Base-by-base conservation (phyloP, 2,888 invertebrate species). In the Meiosimyza decipiens region DNA sequence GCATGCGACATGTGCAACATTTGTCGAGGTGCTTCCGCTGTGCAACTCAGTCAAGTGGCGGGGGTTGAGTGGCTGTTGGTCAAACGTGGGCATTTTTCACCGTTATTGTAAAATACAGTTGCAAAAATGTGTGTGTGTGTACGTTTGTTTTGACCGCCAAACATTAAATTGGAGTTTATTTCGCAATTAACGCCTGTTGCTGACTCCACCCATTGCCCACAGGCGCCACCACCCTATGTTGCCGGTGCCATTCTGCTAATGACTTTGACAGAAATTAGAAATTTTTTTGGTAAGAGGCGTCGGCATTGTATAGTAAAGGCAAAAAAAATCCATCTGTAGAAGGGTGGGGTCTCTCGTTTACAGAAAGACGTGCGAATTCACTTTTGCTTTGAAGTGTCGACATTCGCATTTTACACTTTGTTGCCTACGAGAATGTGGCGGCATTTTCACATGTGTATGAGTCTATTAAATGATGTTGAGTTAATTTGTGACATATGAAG, bases 161-260 rank as follows among this genome's bases (percentile, higher is more conserved):
- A 78, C 80, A 81, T 81, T 82, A 80, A 82, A 80, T 79, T 78
- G 77, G 79, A 86, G 85, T 85, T 85, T 86, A 86, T 85, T 86
- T 85, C 84, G 85, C 84, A 85, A 86, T 85, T 86, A 85, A 85
- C 84, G 86, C 85, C 86, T 83, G 83, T 80, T 82, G 83, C 85
- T 80, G 74, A 75, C 78, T 73, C 72, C 72, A 72, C 71, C 74
- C 75, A 67, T 40, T n/a, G 15, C 12, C 9, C 0, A 59, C 59
- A 40, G 2, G 62, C 71, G 47, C 28, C 28, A 18, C 18, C 33
- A 4, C 16, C 51, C 15, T 47, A 9, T 40, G 67, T 71, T 73
- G 55, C 59, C 66, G 63, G 63, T 69, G 77, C 79, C 73, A 67
- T 54, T 74, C 72, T 78, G 80, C 83, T 82, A 84, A 84, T 83